A percentile compares a stretch with the other conserved stretches of the same genome.
These are phyloP conservation scores for Phalera bucephala DNA, from an alignment of 2,888 invertebrate genomes.

Conservation along the genomic window DNA sequence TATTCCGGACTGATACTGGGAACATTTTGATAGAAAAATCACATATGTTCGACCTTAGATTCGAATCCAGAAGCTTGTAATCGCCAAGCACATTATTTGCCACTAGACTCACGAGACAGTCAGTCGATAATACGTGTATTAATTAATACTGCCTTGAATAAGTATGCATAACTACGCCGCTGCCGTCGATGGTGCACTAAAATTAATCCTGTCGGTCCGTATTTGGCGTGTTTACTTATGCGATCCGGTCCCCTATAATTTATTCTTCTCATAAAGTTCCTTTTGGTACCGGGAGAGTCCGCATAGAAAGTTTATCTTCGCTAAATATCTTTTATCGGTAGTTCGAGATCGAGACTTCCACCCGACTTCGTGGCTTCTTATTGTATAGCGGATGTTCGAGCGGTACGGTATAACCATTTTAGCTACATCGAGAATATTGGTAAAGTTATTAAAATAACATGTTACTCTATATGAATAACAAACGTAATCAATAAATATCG, in stretches of 20 bases:
- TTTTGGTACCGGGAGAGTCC: constrained; percentile 34
- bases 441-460: too few species aligned
- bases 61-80: too few species aligned
- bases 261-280: constrained; percentile 45
- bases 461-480: too few species aligned
- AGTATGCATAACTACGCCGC: constrained; percentile 36
- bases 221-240: constrained; percentile 47
- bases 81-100: too few species aligned
- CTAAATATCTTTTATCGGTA: constrained; percentile 41
- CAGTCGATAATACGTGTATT: too few species aligned
- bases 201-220: constrained; percentile 46
- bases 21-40: too few species aligned
- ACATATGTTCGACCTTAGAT: too few species aligned
- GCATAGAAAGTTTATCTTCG: constrained; percentile 44
- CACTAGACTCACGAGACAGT: too few species aligned
- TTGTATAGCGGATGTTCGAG: constrained; percentile 14
- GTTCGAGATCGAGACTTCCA: constrained; percentile 32
- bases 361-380: constrained; percentile 32
- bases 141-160: constrained; percentile 44
- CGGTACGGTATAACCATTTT: constrained; percentile 6
- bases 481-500: too few species aligned
- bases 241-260: constrained; percentile 39
- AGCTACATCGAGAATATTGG: constrained; percentile 15
- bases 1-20: too few species aligned
- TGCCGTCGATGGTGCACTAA: constrained; percentile 38